A percentile compares a stretch with the other conserved stretches of the same genome.
phyloP scores from a whole-genome alignment of 2,113 vertebrate genomes.

The Pterophyllum scalare region DNA sequence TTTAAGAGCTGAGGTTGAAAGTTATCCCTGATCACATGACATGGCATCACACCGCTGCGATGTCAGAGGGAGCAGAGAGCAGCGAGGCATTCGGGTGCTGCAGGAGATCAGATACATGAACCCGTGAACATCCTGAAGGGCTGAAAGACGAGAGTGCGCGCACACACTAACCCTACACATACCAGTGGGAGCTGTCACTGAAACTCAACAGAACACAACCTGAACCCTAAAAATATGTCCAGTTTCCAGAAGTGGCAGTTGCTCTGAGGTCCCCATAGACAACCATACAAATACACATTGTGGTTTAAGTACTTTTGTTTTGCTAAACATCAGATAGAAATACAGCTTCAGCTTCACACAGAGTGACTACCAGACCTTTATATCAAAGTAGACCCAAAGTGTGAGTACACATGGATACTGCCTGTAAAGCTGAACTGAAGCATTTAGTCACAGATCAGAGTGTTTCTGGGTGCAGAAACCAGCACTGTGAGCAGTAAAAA shows the following conservation, averaged over 20 bases:
- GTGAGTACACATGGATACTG: not conserved
- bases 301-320: not conserved
- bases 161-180: not conserved
- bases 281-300: not conserved
- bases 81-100: not conserved
- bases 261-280: accelerated
- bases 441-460: not conserved
- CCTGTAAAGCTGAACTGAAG: not conserved
- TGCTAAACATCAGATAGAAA: not conserved
- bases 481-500: too few relatives aligned
- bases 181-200: not conserved
- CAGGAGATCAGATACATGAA: not conserved
- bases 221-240: not conserved
- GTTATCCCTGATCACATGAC: not conserved
- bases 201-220: not conserved
- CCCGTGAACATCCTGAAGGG: not conserved
- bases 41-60: not conserved
- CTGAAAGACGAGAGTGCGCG: not conserved
- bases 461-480: too few relatives aligned
- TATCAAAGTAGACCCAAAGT: too few relatives aligned
- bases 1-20: accelerated
- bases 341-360: not conserved
- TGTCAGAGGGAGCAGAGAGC: not conserved
- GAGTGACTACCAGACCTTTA: not conserved
- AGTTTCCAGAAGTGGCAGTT: not conserved